Conservation (phyloP, 1,140 invertebrate genomes). For the Goniozus legneri region DNA sequence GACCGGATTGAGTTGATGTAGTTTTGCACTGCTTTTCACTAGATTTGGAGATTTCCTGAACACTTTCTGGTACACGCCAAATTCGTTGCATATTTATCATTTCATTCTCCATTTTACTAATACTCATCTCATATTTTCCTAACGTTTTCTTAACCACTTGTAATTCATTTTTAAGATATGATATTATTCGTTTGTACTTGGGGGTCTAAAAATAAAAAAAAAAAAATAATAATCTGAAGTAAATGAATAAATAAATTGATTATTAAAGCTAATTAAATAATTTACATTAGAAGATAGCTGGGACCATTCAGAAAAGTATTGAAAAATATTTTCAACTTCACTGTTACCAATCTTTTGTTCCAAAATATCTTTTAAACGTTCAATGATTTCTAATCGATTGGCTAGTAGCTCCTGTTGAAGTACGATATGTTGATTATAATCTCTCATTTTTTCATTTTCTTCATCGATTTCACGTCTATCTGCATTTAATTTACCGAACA, state of each 20-base stretch:
- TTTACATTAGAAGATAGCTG: slow-evolving; percentile 35
- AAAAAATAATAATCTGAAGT: slow-evolving; percentile 2
- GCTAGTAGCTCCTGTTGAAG: slow-evolving; percentile 33
- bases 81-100: slow-evolving; percentile 33
- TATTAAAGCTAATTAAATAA: too few relatives aligned
- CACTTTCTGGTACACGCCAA: slow-evolving; percentile 24
- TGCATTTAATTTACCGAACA: slow-evolving; percentile 25
- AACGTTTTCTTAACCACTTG: slow-evolving; percentile 26
- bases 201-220: slow-evolving; percentile 29
- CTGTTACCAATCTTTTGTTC: slow-evolving; percentile 40
- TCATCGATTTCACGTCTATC: slow-evolving; percentile 35
- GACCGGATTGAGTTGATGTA: slow-evolving; percentile 10
- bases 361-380: slow-evolving; percentile 40
- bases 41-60: neutral
- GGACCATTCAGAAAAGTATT: slow-evolving; percentile 36
- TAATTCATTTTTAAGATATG: slow-evolving; percentile 34
- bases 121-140: slow-evolving; percentile 28
- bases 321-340: slow-evolving; percentile 31
- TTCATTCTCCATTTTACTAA: slow-evolving; percentile 35
- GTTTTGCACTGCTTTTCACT: slow-evolving; percentile 5
- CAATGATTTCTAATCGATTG: slow-evolving; percentile 37
- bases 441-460: slow-evolving; percentile 30
- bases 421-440: slow-evolving; percentile 23
- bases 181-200: slow-evolving; percentile 34
- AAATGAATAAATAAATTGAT: too few relatives aligned